Evolutionary conservation across 2,797 vertebrate species (phyloP).

Genomic region (Adelosebastes latens): DNA sequence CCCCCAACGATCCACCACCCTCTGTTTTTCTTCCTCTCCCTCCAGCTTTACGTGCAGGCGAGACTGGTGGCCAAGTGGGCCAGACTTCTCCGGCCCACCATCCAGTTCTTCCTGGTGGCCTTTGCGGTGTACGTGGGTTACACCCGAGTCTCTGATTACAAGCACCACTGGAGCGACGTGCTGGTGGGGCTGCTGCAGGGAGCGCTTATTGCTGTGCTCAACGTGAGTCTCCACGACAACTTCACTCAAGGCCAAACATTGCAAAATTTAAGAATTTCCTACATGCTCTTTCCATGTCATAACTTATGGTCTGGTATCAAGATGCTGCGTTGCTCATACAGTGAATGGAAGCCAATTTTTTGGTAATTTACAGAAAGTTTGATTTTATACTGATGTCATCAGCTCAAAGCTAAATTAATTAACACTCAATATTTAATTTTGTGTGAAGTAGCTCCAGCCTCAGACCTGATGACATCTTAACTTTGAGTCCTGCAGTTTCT

Average conservation of each 20-base stretch:
- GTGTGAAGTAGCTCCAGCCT: slow-evolving; percentile 14
- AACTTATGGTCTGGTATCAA: background rate
- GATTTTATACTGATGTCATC: background rate
- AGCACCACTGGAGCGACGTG: slow-evolving; percentile 96
- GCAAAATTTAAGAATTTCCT: background rate
- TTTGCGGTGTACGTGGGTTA: slow-evolving; percentile 94
- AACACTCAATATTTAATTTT: background rate
- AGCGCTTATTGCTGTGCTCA: slow-evolving; percentile 87
- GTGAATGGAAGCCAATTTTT: background rate
- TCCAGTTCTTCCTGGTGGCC: slow-evolving; percentile 92
- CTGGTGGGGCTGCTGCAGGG: slow-evolving; percentile 91
- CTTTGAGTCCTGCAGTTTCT: slow-evolving; percentile 34
- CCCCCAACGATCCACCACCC: background rate
- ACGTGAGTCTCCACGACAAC: slow-evolving; percentile 80
- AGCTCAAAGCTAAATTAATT: background rate
- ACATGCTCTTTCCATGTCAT: background rate
- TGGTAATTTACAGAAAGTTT: background rate
- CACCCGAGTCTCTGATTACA: slow-evolving; percentile 92
- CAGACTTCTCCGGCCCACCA: slow-evolving; percentile 88
- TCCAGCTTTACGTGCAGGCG: slow-evolving; percentile 91
- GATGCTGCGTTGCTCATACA: background rate
- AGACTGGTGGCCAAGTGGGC: slow-evolving; percentile 89
- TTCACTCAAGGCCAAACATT: slow-evolving; percentile 5
- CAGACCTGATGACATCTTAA: slow-evolving; percentile 34
- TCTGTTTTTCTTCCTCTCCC: background rate